These are phyloP conservation scores for Ammodytes marinus DNA, from an alignment of 2,113 vertebrate species.

Conservation along the genomic window DNA sequence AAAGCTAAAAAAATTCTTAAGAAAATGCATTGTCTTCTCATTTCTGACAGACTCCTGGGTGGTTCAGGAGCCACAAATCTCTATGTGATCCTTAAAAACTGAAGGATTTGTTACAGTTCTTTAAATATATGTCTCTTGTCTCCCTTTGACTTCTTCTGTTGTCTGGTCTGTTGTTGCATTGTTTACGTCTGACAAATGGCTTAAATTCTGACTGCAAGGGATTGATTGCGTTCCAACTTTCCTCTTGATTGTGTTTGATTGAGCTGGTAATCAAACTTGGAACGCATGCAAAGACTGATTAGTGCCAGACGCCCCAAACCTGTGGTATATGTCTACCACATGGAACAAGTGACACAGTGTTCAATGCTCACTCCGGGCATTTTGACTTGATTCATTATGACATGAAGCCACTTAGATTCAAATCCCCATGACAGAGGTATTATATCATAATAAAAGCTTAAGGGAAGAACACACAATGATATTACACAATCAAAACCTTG, in stretches of 20 bases:
- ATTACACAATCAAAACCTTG: neutral
- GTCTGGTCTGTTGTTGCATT: constrained; percentile 20
- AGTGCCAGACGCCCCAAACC: constrained; percentile 53
- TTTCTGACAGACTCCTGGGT: constrained; percentile 2
- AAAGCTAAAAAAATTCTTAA: neutral
- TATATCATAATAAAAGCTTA: constrained; percentile 1
- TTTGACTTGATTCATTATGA: constrained; percentile 29
- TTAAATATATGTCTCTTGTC: constrained; percentile 10
- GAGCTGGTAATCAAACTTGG: constrained; percentile 70
- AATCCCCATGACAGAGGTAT: constrained; percentile 4
- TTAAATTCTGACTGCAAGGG: constrained; percentile 17
- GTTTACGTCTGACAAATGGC: constrained; percentile 38
- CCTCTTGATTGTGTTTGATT: constrained; percentile 70
- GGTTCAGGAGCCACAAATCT: constrained; percentile 4
- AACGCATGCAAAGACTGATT: constrained; percentile 60
- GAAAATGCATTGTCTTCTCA: neutral
- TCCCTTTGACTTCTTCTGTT: neutral
- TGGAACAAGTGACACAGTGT: constrained; percentile 50
- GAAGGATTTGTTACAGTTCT: constrained; percentile 6
- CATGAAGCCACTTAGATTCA: constrained; percentile 34
- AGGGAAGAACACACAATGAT: constrained; percentile 3
- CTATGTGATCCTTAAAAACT: constrained; percentile 8
- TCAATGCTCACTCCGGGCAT: constrained; percentile 13
- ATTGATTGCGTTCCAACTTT: constrained; percentile 46
- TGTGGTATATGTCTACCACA: constrained; percentile 51